Conservation (phyloP, 2,888 invertebrate genomes). For the Neuroscelio doddi region DNA sequence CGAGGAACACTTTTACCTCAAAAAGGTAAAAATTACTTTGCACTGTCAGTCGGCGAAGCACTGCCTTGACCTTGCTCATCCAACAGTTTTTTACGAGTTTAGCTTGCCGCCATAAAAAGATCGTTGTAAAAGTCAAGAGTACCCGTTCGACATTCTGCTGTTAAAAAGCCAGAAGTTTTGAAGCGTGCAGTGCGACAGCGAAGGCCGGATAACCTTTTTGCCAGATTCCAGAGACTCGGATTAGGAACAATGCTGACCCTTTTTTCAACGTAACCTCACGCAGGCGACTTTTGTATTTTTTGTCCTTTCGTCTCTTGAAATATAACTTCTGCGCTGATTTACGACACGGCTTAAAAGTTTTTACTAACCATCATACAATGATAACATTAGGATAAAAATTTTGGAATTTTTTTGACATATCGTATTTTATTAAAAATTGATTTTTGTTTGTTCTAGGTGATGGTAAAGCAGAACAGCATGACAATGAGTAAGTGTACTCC, state of each 20-base stretch:
- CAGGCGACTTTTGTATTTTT: slow-evolving; percentile 32
- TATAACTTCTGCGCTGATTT: slow-evolving; percentile 42
- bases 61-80: slow-evolving; percentile 61
- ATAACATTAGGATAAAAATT: slow-evolving; percentile 11
- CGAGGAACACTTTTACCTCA: slow-evolving; percentile 16
- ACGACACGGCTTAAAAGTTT: slow-evolving; percentile 20
- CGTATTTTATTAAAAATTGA: too few species aligned
- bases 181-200: slow-evolving; percentile 44
- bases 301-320: slow-evolving; percentile 24
- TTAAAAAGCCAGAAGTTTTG: slow-evolving; percentile 54
- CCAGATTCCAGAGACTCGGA: slow-evolving; percentile 50
- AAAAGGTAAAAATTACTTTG: slow-evolving; percentile 12
- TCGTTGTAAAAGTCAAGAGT: slow-evolving; percentile 60
- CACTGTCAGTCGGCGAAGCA: slow-evolving; percentile 34
- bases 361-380: too few species aligned
- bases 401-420: neutral
- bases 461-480: too few species aligned
- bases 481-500: too few species aligned
- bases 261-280: slow-evolving; percentile 37
- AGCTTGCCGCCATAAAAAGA: slow-evolving; percentile 59
- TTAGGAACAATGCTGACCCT: slow-evolving; percentile 49
- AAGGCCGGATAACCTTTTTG: slow-evolving; percentile 51
- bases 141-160: slow-evolving; percentile 60
- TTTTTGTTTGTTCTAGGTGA: too few species aligned
- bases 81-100: slow-evolving; percentile 57